Evolutionary conservation across 92 coral and sea anemone species (phyloP).

Genomic region (Umimayanthus kanabou): DNA sequence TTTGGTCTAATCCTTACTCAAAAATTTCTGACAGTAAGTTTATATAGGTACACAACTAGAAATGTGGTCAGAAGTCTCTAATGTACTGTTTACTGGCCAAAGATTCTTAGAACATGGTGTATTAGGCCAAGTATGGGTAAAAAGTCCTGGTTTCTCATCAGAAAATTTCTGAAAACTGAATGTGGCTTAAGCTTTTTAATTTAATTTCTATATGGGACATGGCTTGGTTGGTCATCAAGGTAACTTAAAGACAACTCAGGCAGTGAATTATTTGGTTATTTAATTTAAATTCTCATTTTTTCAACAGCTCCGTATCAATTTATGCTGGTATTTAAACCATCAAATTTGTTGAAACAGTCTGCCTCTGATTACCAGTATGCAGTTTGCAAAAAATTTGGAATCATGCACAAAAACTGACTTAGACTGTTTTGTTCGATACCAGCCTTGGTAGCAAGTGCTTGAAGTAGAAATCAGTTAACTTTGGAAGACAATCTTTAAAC

Average conservation of each 20-base stretch:
- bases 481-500: slow-evolving; percentile 40
- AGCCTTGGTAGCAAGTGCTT: slow-evolving; percentile 55
- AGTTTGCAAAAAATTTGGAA: not conserved
- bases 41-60: not conserved
- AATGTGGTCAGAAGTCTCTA: slow-evolving; percentile 2
- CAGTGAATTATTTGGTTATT: not conserved
- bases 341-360: not conserved
- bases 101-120: not conserved
- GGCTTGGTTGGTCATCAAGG: not conserved
- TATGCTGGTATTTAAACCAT: too few species aligned
- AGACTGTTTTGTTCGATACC: slow-evolving; percentile 26
- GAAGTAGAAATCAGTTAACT: slow-evolving; percentile 60
- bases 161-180: not conserved
- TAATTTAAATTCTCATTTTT: too few species aligned
- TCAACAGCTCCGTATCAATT: too few species aligned
- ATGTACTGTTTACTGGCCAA: not conserved
- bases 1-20: slow-evolving; percentile 4
- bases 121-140: not conserved
- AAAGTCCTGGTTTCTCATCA: not conserved
- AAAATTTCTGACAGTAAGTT: slow-evolving; percentile 3
- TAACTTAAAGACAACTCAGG: not conserved
- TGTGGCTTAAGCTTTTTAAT: not conserved
- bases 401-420: slow-evolving; percentile 20
- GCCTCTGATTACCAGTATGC: not conserved
- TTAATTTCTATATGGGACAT: not conserved